Conservation (phyloP, 2,797 vertebrate species). For the Accipiter fasciatus region DNA sequence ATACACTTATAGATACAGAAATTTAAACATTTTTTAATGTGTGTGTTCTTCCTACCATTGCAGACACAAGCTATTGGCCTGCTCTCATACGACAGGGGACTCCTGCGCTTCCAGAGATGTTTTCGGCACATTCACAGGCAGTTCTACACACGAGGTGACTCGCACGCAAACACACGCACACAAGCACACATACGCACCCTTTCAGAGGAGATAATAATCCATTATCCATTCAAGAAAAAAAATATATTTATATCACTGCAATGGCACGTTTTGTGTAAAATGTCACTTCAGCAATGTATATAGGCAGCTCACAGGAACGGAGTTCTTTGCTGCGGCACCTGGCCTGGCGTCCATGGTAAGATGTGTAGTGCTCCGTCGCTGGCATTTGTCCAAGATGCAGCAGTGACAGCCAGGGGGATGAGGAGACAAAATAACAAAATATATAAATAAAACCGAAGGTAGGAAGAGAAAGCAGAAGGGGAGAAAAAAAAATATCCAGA, state of each 20-base stretch:
- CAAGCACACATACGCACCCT: slow-evolving; percentile 67
- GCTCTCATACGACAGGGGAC: neutral
- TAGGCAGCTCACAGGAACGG: slow-evolving; percentile 68
- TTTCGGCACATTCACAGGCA: slow-evolving; percentile 63
- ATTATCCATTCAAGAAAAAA: slow-evolving; percentile 70
- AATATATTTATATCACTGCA: slow-evolving; percentile 77
- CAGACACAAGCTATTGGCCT: slow-evolving; percentile 16
- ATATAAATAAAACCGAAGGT: slow-evolving; percentile 73
- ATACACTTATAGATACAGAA: slow-evolving; percentile 49
- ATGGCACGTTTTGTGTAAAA: slow-evolving; percentile 74
- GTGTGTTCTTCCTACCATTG: slow-evolving; percentile 39
- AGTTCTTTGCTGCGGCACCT: slow-evolving; percentile 53
- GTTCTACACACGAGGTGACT: slow-evolving; percentile 49
- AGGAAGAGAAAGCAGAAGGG: neutral
- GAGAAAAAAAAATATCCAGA: neutral
- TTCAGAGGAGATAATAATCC: slow-evolving; percentile 70
- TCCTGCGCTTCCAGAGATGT: slow-evolving; percentile 2
- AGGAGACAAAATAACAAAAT: slow-evolving; percentile 38
- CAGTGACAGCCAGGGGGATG: slow-evolving; percentile 49
- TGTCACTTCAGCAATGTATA: slow-evolving; percentile 65
- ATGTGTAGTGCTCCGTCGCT: slow-evolving; percentile 53
- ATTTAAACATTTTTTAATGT: neutral
- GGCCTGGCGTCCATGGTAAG: slow-evolving; percentile 61
- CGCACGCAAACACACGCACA: neutral
- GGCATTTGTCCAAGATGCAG: slow-evolving; percentile 45